Base-by-base conservation (phyloP, 2,113 vertebrate species). In the Spheniscus mendiculus region DNA sequence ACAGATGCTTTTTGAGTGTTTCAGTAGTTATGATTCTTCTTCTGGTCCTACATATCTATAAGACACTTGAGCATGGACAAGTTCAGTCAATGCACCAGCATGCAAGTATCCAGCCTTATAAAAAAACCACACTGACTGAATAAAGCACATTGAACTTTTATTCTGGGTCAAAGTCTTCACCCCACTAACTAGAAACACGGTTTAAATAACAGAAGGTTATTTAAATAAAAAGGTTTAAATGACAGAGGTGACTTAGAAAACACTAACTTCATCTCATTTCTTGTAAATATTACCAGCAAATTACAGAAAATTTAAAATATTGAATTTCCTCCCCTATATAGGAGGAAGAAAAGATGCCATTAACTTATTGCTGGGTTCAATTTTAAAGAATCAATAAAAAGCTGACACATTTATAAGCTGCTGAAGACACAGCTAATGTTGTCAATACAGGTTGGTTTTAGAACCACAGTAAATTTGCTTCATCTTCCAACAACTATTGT, bases 251-350 rank as follows among this genome's bases (percentile, higher is more conserved):
- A 87, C 66, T 89, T 91, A 71, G 13, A 81, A 96, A 76, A 44
- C 59, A 85, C 5, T 15, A 94, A 94, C 9, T 93, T 89, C 40
- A 91, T 87, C 78, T 77, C 13, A 83, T 71, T 93, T 66, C 77
- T 97, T 94, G 47, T 79, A 95, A 92, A 81, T 62, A 97, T 63
- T 97, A 97, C 44, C 36, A 88, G 62, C n/a, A 96, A 97, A 93
- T 97, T 87, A 96, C 52, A 95, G 73, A 94, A 98, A 97, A 98
- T 87, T 91, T 71, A 85, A 93, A 97, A 93, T 95, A 97, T 7
- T 97, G 53, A 87, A 96, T 95, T 65, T 87, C 4, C 5, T 91
- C 67, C 38, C 53, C 26, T 96, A 36, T 49, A 88, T 53, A 26
- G 6, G 13, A 91, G 30, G 61, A 95, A 27, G 4, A 92, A 98